phyloP scores from a whole-genome alignment of 2,888 invertebrate species.

The Limnephilus auricula region DNA sequence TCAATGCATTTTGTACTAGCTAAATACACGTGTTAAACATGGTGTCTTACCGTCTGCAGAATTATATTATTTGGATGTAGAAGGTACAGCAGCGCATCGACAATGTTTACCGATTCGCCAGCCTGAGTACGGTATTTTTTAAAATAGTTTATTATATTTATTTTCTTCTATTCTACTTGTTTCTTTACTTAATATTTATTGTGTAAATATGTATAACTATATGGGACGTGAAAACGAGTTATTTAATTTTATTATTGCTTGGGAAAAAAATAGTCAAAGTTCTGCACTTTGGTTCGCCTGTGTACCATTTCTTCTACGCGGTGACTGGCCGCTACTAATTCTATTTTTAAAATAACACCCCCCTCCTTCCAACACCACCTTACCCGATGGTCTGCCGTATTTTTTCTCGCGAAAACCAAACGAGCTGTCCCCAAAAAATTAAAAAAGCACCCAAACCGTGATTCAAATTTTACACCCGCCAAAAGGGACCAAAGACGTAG shows the following conservation, averaged over 20 bases:
- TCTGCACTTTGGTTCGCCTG: conserved; percentile 23
- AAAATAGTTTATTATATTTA: too few relatives aligned
- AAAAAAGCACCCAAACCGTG: not conserved
- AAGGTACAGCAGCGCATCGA: too few relatives aligned
- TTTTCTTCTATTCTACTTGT: too few relatives aligned
- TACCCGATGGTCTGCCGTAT: conserved; percentile 56
- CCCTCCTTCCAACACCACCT: conserved; percentile 57
- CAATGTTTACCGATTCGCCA: too few relatives aligned
- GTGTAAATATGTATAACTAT: too few relatives aligned
- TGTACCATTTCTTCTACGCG: conserved; percentile 58
- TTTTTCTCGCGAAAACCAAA: conserved; percentile 52
- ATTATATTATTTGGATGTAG: too few relatives aligned
- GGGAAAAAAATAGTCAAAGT: not conserved
- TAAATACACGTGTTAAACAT: too few relatives aligned
- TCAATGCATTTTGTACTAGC: too few relatives aligned
- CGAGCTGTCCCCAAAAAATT: not conserved
- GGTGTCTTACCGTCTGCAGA: too few relatives aligned
- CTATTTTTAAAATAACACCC: conserved; percentile 61
- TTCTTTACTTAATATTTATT: too few relatives aligned
- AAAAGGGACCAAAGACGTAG: not conserved
- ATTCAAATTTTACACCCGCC: not conserved
- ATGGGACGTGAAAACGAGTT: too few relatives aligned
- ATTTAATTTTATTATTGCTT: not conserved
- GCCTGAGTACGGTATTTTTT: too few relatives aligned
- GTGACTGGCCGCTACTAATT: conserved; percentile 63